A percentile compares a stretch with the other conserved stretches of the same genome.
Conservation (phyloP, 2,888 invertebrate genomes). For the Nemotelus pantherinus region DNA sequence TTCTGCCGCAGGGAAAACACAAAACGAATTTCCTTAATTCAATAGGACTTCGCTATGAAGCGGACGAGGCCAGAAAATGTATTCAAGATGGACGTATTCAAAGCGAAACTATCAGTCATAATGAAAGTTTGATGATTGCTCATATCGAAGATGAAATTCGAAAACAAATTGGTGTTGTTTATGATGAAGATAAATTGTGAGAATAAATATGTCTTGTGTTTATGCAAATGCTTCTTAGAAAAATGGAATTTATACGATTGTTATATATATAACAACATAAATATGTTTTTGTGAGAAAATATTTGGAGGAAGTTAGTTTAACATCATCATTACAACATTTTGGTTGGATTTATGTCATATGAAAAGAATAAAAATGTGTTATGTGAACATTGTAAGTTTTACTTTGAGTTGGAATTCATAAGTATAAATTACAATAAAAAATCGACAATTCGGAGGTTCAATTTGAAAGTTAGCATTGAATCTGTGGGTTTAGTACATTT, state of each 20-base stretch:
- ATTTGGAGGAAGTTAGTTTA: too few species aligned
- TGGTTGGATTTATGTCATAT: too few species aligned
- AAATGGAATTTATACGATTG: background rate
- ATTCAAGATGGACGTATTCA: conserved; percentile 74
- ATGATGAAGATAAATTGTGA: conserved; percentile 66
- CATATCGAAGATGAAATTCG: conserved; percentile 78
- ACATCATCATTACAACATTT: too few species aligned
- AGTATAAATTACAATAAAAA: too few species aligned
- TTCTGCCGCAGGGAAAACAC: conserved; percentile 71
- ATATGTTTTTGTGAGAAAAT: background rate
- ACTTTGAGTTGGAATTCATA: too few species aligned
- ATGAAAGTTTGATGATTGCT: conserved; percentile 75
- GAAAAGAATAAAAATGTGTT: too few species aligned
- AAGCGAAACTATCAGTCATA: conserved; percentile 74
- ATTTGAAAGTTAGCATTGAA: too few species aligned
- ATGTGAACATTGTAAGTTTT: too few species aligned
- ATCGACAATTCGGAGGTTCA: too few species aligned
- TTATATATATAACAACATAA: background rate
- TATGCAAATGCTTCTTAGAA: too few species aligned
- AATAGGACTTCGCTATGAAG: conserved; percentile 80
- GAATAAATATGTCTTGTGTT: background rate
- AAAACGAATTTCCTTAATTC: conserved; percentile 76
- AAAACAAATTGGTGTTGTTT: conserved; percentile 75
- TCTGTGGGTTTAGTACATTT: too few species aligned
- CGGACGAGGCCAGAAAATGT: conserved; percentile 79